Base-by-base conservation (phyloP, 2,888 invertebrate species). In the Tuta absoluta region DNA sequence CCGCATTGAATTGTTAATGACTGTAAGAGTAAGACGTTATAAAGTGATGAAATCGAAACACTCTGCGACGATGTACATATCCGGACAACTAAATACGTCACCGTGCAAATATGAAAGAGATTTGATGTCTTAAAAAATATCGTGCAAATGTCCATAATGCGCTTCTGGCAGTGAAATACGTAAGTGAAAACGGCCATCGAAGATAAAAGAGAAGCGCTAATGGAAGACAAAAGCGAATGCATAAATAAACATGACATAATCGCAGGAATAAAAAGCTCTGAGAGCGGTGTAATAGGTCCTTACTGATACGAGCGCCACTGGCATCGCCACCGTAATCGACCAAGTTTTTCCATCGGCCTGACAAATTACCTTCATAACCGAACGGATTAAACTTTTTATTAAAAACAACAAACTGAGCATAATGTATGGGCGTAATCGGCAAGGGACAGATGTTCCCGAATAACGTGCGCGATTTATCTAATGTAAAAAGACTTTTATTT, bases 351-450 rank as follows among this genome's bases (percentile, higher is more conserved):
- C 89, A 89, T 89, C 84, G 85, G 73, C 76, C 86, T 89, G 89
- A 91, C 89, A 91, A 91, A 91, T 91, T 87, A 84, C 90, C 82
- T 82, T 87, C 91, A 91, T 91, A 91, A 91, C 88, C 83, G 88
- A 87, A 89, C 87, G 89, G 89, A 91, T 91, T 91, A 90, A 91
- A 91, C 90, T 91, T 91, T 91, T 91, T 91, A 91, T 90, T 91
- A 91, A 91, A 90, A 90, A 91, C 90, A 91, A 90, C 90, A 91
- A 90, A 90, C 90, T 86, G 88, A 84, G 90, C 85, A 90, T 90
- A 91, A 91, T 90, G 90, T 90, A 89, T 87, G 84, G 86, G 79
- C 83, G 88, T 89, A 89, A 90, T 90, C 89, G 87, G 86, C 84
- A 85, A 84, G 89, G 89, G 89, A 90, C 91, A 91, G 89, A 91